Evolutionary conservation across 2,888 invertebrate genomes (phyloP).

Genomic region (Strigamia transsilvanica): DNA sequence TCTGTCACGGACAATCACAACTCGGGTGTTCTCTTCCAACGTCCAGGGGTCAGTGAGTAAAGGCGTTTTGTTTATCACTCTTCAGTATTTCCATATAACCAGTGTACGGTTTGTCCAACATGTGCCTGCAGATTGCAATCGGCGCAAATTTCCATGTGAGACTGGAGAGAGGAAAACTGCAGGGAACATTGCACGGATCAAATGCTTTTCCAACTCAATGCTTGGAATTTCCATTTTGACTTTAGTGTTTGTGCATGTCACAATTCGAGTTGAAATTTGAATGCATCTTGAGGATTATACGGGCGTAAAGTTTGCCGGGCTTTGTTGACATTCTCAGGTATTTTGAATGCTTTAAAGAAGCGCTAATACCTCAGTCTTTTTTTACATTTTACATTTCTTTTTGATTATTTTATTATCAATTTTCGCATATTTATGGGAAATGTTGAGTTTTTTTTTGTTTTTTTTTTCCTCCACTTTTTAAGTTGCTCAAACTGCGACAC

Average conservation of each 20-base stretch:
- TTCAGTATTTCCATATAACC: slow-evolving; percentile 39
- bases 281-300: slow-evolving; percentile 27
- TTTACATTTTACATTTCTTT: too few relatives aligned
- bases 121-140: slow-evolving; percentile 39
- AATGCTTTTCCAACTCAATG: slow-evolving; percentile 43
- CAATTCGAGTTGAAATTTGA: slow-evolving; percentile 1
- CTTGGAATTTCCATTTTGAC: slow-evolving; percentile 37
- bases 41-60: neutral
- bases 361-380: too few relatives aligned
- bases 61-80: slow-evolving; percentile 33
- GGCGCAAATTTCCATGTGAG: slow-evolving; percentile 39
- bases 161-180: slow-evolving; percentile 24
- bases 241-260: slow-evolving; percentile 17
- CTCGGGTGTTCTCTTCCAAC: neutral
- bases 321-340: neutral
- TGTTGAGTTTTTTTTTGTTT: too few relatives aligned
- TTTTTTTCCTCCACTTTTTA: too few relatives aligned
- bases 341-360: neutral
- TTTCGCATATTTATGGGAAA: too few relatives aligned
- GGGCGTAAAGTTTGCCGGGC: neutral
- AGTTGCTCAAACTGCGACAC: too few relatives aligned
- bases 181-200: slow-evolving; percentile 33
- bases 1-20: neutral
- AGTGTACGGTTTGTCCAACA: slow-evolving; percentile 29
- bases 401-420: too few relatives aligned